phyloP scores from a whole-genome alignment of 2,797 vertebrate species.

The Coilia nasus region DNA sequence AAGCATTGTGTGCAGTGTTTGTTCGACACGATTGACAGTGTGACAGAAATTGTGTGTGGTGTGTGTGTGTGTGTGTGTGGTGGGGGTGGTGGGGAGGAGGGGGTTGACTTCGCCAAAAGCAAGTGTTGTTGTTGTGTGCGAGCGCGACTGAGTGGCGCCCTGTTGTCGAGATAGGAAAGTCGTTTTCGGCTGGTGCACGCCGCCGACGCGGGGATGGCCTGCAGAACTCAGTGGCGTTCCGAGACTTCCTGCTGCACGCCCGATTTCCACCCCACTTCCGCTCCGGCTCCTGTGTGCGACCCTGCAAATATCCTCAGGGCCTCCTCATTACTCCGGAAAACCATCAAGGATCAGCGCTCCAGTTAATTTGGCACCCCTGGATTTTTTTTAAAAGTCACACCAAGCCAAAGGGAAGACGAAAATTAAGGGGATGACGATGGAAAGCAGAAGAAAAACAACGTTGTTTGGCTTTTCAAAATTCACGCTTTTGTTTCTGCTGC shows the following conservation, averaged over 20 bases:
- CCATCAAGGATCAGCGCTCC: constrained; percentile 70
- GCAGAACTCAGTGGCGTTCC: constrained; percentile 69
- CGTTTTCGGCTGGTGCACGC: constrained; percentile 60
- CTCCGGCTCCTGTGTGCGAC: constrained; percentile 76
- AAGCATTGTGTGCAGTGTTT: constrained; percentile 30
- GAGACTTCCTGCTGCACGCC: constrained; percentile 71
- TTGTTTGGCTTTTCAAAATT: not conserved
- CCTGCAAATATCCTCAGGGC: constrained; percentile 83
- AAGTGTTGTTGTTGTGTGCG: constrained; percentile 55
- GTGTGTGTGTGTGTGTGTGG: not conserved
- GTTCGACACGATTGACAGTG: constrained; percentile 19
- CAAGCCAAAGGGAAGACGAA: constrained; percentile 56
- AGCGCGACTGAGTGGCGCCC: constrained; percentile 73
- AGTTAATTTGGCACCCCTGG: constrained; percentile 76
- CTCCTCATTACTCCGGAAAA: constrained; percentile 76
- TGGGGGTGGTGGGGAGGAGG: constrained; percentile 54
- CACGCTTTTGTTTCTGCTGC: not conserved
- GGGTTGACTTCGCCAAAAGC: constrained; percentile 50
- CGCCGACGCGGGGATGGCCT: constrained; percentile 67
- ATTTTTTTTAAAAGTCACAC: constrained; percentile 49
- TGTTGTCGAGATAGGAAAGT: constrained; percentile 55
- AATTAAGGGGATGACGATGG: constrained; percentile 37
- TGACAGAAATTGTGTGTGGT: constrained; percentile 20
- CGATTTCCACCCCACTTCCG: constrained; percentile 72
- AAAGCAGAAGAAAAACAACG: constrained; percentile 27